A percentile compares a stretch with the other conserved stretches of the same genome.
These are phyloP conservation scores for Alloplasta piceator DNA, from an alignment of 2,888 invertebrate species.

Conservation along the genomic window DNA sequence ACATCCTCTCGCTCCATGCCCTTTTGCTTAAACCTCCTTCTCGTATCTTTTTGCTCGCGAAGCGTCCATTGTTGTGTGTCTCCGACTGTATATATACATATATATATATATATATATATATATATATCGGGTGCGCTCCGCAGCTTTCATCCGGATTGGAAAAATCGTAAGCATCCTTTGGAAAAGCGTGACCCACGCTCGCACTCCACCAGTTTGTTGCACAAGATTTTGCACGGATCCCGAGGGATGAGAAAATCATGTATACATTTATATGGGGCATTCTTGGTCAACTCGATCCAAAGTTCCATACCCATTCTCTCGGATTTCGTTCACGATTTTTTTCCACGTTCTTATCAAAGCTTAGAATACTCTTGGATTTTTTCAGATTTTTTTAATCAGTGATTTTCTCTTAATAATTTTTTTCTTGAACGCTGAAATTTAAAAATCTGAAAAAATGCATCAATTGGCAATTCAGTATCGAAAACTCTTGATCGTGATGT, in stretches of 20 bases:
- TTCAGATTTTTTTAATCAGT: no score
- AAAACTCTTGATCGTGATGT: no score
- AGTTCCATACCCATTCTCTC: no score
- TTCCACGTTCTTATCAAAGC: no score
- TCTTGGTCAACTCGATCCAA: no score
- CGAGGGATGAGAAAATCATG: slow-evolving; percentile 44
- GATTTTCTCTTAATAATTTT: no score
- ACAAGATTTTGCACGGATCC: slow-evolving; percentile 50
- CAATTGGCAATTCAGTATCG: no score
- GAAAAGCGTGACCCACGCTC: slow-evolving; percentile 42
- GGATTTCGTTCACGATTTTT: no score
- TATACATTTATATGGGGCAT: no score
- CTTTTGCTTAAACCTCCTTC: background rate
- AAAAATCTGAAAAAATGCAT: no score
- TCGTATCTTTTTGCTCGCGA: slow-evolving; percentile 18
- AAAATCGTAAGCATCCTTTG: slow-evolving; percentile 60
- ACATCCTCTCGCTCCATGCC: slow-evolving; percentile 8
- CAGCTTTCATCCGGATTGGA: slow-evolving; percentile 64
- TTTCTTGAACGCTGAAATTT: no score
- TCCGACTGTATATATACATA: slow-evolving; percentile 10
- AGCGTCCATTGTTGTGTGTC: slow-evolving; percentile 56
- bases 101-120: background rate
- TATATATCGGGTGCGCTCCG: slow-evolving; percentile 21
- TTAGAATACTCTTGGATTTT: no score
- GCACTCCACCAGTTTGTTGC: slow-evolving; percentile 42